Evolutionary conservation across 2,797 vertebrate species (phyloP).

Genomic region (Cynodonichthys magdalenae): DNA sequence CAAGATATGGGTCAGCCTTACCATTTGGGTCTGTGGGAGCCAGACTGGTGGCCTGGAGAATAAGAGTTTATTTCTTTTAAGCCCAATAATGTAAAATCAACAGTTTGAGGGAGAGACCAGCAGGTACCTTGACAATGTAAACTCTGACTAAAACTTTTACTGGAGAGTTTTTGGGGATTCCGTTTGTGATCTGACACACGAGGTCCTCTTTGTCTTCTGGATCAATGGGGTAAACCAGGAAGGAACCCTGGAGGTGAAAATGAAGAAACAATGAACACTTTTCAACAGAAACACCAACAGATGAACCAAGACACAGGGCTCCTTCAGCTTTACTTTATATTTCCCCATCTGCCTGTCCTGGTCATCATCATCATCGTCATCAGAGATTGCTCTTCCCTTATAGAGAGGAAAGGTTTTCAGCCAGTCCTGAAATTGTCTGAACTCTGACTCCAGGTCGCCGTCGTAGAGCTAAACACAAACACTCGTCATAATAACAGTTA

Average conservation of each 20-base stretch:
- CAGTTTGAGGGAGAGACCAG: background rate
- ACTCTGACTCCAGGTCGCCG: slow-evolving; percentile 89
- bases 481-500: background rate
- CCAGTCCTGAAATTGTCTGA: slow-evolving; percentile 94
- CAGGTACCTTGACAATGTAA: slow-evolving; percentile 89
- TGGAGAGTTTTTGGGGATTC: slow-evolving; percentile 88
- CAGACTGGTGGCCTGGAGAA: slow-evolving; percentile 86
- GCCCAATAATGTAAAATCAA: background rate
- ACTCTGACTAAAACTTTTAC: slow-evolving; percentile 90
- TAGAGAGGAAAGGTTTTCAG: slow-evolving; percentile 87
- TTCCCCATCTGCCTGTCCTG: slow-evolving; percentile 89
- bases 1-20: slow-evolving; percentile 92
- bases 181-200: slow-evolving; percentile 80
- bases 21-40: slow-evolving; percentile 91
- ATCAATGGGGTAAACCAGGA: slow-evolving; percentile 88
- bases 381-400: slow-evolving; percentile 83
- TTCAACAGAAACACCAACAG: background rate
- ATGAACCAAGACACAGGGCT: background rate
- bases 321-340: slow-evolving; percentile 85
- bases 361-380: slow-evolving; percentile 86
- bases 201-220: slow-evolving; percentile 68
- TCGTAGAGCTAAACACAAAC: slow-evolving; percentile 83
- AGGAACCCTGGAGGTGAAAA: slow-evolving; percentile 84
- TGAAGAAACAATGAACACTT: background rate
- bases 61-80: background rate